Percentiles rank a stretch among this genome's conserved stretches.
Conservation (phyloP, 2,797 vertebrate species). For the Allobates femoralis region DNA sequence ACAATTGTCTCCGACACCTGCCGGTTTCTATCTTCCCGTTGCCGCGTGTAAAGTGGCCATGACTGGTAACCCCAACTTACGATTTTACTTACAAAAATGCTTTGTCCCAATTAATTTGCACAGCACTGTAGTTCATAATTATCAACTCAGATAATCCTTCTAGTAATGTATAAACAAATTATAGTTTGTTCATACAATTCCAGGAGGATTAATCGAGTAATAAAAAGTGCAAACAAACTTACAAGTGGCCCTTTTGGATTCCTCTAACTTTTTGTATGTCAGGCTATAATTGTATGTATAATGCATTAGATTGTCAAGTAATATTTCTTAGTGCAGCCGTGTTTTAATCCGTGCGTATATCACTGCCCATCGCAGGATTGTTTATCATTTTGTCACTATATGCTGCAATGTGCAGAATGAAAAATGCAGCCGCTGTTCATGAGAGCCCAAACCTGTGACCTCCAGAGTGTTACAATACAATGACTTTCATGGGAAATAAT, state of each 20-base stretch:
- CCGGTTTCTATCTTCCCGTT: too few species aligned
- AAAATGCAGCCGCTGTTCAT: conserved; percentile 16
- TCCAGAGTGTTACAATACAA: conserved; percentile 8
- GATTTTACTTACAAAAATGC: too few species aligned
- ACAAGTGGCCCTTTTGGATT: not conserved
- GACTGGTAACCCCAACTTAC: too few species aligned
- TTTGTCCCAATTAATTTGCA: too few species aligned
- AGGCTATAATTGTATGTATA: not conserved
- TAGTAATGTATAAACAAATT: too few species aligned
- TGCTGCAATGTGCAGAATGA: conserved; percentile 25
- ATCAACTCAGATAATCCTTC: too few species aligned
- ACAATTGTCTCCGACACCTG: too few species aligned
- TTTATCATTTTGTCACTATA: conserved; percentile 40
- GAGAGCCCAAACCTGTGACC: conserved; percentile 8
- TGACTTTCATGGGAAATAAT: conserved; percentile 42
- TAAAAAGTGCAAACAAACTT: not conserved
- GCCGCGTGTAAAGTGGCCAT: too few species aligned
- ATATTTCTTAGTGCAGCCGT: not conserved
- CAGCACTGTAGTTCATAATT: too few species aligned
- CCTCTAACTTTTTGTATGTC: not conserved
- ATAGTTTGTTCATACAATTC: not conserved
- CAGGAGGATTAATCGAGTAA: not conserved
- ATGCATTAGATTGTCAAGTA: not conserved
- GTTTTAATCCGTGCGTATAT: not conserved
- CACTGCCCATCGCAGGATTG: not conserved